Conservation (phyloP, 1,140 invertebrate species). For the Nymphalis io region DNA sequence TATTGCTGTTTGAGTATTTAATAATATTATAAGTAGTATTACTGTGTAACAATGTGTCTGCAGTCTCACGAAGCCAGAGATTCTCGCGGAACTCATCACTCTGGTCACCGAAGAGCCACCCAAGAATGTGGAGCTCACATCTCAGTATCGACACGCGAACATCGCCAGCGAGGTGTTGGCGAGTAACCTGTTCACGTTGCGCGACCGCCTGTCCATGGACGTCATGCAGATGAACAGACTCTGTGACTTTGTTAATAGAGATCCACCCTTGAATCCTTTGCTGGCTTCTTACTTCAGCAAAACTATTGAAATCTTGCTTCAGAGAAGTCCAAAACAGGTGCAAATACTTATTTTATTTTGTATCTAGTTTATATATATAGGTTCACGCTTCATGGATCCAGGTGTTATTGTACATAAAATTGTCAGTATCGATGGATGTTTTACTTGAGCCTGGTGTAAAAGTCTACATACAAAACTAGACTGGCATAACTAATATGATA, state of each 20-base stretch:
- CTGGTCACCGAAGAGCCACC: constrained; percentile 93
- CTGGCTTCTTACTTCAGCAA: constrained; percentile 98
- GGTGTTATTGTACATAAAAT: too few species aligned
- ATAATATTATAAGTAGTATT: neutral
- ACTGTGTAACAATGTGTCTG: constrained; percentile 55
- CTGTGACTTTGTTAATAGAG: constrained; percentile 93
- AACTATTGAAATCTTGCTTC: constrained; percentile 93
- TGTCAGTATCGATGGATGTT: too few species aligned
- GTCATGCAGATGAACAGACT: constrained; percentile 89
- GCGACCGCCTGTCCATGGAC: constrained; percentile 91
- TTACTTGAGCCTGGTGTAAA: too few species aligned
- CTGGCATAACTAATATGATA: too few species aligned
- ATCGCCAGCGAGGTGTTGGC: constrained; percentile 97
- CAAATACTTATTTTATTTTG: neutral
- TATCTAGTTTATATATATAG: neutral
- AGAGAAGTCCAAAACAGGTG: constrained; percentile 84
- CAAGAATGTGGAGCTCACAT: constrained; percentile 87
- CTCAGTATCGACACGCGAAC: constrained; percentile 94
- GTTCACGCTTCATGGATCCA: too few species aligned
- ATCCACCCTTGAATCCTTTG: constrained; percentile 94
- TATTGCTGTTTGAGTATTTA: too few species aligned
- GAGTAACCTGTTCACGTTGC: constrained; percentile 89
- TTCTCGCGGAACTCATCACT: constrained; percentile 92
- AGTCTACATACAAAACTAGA: too few species aligned
- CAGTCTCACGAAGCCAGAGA: constrained; percentile 91